These are phyloP conservation scores for Mobula hypostoma DNA, from an alignment of 2,113 vertebrate genomes.

Conservation along the genomic window DNA sequence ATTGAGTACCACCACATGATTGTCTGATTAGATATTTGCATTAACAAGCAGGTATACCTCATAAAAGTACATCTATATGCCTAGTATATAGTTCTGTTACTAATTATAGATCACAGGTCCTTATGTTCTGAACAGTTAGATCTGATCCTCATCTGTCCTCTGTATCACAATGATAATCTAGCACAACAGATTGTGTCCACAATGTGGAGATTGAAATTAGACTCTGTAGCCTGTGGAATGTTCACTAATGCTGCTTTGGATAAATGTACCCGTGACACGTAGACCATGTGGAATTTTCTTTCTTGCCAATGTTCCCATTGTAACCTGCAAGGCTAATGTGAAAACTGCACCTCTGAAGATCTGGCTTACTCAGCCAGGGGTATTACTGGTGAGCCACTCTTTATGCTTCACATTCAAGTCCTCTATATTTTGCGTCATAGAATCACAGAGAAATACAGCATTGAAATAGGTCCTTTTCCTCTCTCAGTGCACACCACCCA, in stretches of 20 bases:
- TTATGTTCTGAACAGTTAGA: background rate
- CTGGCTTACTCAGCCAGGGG: background rate
- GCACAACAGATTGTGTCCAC: background rate
- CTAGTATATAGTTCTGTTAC: background rate
- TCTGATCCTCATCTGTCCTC: background rate
- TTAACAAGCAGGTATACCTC: too few relatives aligned
- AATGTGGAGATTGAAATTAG: background rate
- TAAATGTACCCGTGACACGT: background rate
- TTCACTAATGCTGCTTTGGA: background rate
- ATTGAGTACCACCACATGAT: too few relatives aligned
- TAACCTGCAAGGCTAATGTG: background rate
- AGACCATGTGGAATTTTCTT: background rate
- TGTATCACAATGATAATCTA: background rate
- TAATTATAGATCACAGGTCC: background rate
- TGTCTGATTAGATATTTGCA: too few relatives aligned
- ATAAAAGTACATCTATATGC: too few relatives aligned
- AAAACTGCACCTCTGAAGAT: background rate
- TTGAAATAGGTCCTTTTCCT: too few relatives aligned
- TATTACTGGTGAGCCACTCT: background rate
- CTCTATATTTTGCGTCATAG: too few relatives aligned
- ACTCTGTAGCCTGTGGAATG: background rate
- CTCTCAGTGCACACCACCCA: too few relatives aligned
- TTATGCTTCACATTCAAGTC: background rate
- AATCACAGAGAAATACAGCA: too few relatives aligned
- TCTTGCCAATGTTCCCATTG: background rate